A percentile compares a stretch with the other conserved stretches of the same genome.
Conservation (phyloP, 2,113 vertebrate genomes). For the Condylura cristata region DNA sequence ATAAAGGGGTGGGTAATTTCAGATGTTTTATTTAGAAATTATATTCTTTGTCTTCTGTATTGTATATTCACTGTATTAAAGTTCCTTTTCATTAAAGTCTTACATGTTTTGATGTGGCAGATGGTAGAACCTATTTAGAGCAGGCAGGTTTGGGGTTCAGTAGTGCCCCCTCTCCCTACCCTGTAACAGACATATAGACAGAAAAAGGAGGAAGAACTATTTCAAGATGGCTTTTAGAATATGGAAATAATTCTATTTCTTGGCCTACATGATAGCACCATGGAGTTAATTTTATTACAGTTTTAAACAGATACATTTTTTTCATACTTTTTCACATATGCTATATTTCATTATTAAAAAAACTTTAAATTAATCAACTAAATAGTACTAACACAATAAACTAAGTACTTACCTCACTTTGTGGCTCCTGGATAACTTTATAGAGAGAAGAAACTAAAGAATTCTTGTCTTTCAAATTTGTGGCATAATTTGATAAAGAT, state of each 20-base stretch:
- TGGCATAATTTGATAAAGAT: constrained; percentile 94
- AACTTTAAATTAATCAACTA: constrained; percentile 36
- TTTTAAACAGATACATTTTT: constrained; percentile 33
- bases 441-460: constrained; percentile 96
- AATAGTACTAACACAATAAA: constrained; percentile 10
- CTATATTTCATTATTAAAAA: constrained; percentile 35
- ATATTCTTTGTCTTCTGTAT: too few relatives aligned
- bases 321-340: background rate
- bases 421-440: constrained; percentile 97
- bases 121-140: too few relatives aligned
- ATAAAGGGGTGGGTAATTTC: too few relatives aligned
- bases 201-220: background rate
- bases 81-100: too few relatives aligned
- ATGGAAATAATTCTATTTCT: constrained; percentile 35
- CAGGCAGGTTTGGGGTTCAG: too few relatives aligned
- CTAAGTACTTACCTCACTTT: constrained; percentile 92
- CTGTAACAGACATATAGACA: background rate
- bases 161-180: too few relatives aligned
- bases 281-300: constrained; percentile 48
- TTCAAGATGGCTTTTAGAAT: background rate
- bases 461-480: constrained; percentile 93
- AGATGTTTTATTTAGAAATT: too few relatives aligned
- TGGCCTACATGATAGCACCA: background rate
- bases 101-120: too few relatives aligned
- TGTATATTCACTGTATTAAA: too few relatives aligned